Base-by-base conservation (phyloP, 2,888 invertebrate genomes). In the Mechanitis messenoides region DNA sequence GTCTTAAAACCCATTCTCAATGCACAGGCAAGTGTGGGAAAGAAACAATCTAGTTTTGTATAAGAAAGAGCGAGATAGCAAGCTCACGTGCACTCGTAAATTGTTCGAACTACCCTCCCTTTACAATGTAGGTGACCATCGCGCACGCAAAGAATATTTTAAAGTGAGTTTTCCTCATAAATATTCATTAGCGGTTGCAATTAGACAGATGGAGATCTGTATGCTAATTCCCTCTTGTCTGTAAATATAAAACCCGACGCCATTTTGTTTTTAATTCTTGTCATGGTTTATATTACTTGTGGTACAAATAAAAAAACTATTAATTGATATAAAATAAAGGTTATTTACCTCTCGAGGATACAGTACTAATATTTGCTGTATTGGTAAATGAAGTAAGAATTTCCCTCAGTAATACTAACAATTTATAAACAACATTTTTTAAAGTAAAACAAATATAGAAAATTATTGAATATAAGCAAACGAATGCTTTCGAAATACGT, bases 151-250 rank as follows among this genome's bases (percentile, higher is more conserved):
- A 61, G 61, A 62, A 66, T 68, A 64, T 65, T 64, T 61, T 63
- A 62, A 62, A 61, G 46, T 57, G 59, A 56, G 59, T 59, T 58
- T 57, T 38, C 63, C 56, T 66, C 68, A 74, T 76, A 73, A 77
- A 79, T 79, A 79, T 79, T 78, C 75, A 79, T 74, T 72, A 68
- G 72, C 61, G 74, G 71, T 66, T 72, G 76, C 77, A 78, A 79
- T 79, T 79, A 78, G 73, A 74, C 72, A 74, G 76, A 78, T 75
- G 77, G 77, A 75, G 75, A 77, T 74, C 73, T 74, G 74, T 77
- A 77, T 78, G 78, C 56, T 75, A 77, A 79, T 77, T 66, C 59
- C 55, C 59, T 66, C 64, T 66, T 62, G 38, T 53, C 58, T 50
- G 56, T 47, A 61, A 58, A 60, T 63, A 59, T 56, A 45, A 60